phyloP scores from a whole-genome alignment of 2,113 vertebrate genomes.

The Corynorhinus townsendii region DNA sequence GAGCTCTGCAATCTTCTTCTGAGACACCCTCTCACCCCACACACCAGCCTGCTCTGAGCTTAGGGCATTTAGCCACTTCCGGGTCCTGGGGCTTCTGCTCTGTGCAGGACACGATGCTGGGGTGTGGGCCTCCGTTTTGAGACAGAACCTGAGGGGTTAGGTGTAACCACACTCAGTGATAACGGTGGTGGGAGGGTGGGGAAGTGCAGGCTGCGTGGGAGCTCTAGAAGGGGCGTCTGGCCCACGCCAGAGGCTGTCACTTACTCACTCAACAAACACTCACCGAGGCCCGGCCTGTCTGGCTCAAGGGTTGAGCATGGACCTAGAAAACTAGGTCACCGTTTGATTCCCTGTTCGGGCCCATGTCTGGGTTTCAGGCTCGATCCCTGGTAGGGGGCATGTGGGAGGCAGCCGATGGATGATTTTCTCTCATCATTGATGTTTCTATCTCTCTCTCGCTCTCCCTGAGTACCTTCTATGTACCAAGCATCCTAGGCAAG shows the following conservation, averaged over 20 bases:
- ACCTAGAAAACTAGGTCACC: too few species aligned
- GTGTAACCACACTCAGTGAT: too few species aligned
- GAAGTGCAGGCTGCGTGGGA: not conserved
- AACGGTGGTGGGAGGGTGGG: accelerated
- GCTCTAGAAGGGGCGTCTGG: not conserved
- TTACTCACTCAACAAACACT: not conserved
- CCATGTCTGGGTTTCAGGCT: too few species aligned
- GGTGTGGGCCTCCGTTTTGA: not conserved
- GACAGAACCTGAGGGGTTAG: not conserved
- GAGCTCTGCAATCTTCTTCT: not conserved
- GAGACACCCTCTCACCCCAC: not conserved
- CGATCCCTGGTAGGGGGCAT: too few species aligned
- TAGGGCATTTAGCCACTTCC: not conserved
- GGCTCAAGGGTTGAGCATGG: too few species aligned
- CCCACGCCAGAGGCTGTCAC: not conserved
- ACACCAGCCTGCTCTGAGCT: not conserved
- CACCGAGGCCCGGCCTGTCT: not conserved
- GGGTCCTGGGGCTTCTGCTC: not conserved
- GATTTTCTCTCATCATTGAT: too few species aligned
- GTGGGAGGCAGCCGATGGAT: too few species aligned
- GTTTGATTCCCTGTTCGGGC: too few species aligned
- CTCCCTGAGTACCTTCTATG: not conserved
- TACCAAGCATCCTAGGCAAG: not conserved
- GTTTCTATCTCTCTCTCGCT: too few species aligned
- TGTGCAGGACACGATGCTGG: accelerated